Evolutionary conservation across 2,797 vertebrate genomes (phyloP), one percentile per base, ranked within the genome.

Genomic region (Chromobotia macracanthus): DNA sequence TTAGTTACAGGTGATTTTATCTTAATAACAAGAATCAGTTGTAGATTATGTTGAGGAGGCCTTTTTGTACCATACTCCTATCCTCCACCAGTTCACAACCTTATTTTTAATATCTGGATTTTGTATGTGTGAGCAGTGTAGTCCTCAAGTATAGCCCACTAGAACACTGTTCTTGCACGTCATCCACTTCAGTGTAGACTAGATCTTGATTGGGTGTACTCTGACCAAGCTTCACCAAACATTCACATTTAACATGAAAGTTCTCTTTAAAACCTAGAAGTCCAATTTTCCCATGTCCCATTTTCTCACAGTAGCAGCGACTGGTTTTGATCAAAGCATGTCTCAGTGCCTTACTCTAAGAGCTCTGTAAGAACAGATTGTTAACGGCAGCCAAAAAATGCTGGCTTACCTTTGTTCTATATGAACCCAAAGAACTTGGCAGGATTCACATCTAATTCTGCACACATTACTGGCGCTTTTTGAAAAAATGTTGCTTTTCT

Each of bases 401-500:
- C 46, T 65, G 76, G 38, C 61, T 69, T 79, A 64, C 66, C 38
- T 74, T 46, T 79, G 56, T 64, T n/a, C 65, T 74, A 56, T 69
- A 65, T 69, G 60, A 75, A 68, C 66, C 25, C 65, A 53, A 25
- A 75, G 76, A 64, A 63, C 56, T 78, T 79, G 70, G 63, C 80
- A 79, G 19, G 6, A 10, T 48, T 53, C 23, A 18, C 28, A 21
- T 79, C 51, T 61, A 31, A 44, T 79, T 82, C 65, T 51, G 28
- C 31, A 41, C 51, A 23, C 31, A 81, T 70, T n/a, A 78, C 71
- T 82, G 12, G 58, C 82, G 88, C 80, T 55, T 83, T 82, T 86
- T 87, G 77, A 85, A 84, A 81, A 65, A 28, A 73, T 55, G 28
- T 70, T 63, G 83, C 60, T 18, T 44, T 82, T 88, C 75, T 87